Percentiles rank a stretch among this genome's conserved stretches.
Evolutionary conservation across 2,797 vertebrate genomes (phyloP).

Genomic region (Hoplostethus atlanticus): DNA sequence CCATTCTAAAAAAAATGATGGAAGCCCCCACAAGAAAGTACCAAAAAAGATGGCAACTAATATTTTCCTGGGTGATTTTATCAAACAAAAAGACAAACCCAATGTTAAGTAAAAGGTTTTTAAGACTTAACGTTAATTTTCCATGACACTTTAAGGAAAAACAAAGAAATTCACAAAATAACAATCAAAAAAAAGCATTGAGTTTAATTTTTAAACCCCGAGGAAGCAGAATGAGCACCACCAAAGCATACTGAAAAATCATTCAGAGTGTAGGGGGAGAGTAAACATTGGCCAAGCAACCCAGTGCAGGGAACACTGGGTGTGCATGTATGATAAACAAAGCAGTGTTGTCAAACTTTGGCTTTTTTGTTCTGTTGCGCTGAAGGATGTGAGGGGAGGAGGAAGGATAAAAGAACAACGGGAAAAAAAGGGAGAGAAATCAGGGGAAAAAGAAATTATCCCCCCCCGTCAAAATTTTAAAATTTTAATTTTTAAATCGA

Average conservation of each 20-base stretch:
- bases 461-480: conserved; percentile 65
- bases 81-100: conserved; percentile 2
- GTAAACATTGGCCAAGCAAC: conserved; percentile 82
- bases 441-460: conserved; percentile 60
- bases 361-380: conserved; percentile 77
- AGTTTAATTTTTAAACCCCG: conserved; percentile 76
- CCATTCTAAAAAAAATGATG: conserved; percentile 24
- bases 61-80: background rate
- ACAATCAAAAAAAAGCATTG: conserved; percentile 65
- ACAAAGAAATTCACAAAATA: conserved; percentile 68
- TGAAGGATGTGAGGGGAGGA: conserved; percentile 57
- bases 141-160: conserved; percentile 81
- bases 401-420: conserved; percentile 35
- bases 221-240: conserved; percentile 83
- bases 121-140: conserved; percentile 36
- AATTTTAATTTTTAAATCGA: conserved; percentile 54
- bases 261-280: conserved; percentile 77
- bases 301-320: conserved; percentile 74
- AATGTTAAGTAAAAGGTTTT: conserved; percentile 1
- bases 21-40: conserved; percentile 24
- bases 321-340: conserved; percentile 74
- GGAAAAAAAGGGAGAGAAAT: conserved; percentile 55
- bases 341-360: conserved; percentile 83
- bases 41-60: conserved; percentile 26
- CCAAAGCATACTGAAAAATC: conserved; percentile 77